phyloP scores from a whole-genome alignment of 2,888 invertebrate species.

The Altica lythri region DNA sequence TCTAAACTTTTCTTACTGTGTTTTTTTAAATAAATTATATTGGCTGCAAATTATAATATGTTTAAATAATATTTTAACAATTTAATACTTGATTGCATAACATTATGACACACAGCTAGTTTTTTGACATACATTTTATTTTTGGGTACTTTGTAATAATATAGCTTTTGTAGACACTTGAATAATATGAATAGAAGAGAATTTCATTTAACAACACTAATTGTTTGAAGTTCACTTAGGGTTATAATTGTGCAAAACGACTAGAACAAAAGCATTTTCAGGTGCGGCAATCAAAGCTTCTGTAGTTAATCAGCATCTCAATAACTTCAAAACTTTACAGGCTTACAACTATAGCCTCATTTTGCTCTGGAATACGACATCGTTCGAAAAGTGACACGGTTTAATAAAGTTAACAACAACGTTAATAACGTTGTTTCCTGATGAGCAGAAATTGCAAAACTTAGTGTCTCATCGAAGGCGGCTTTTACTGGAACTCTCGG shows the following conservation, averaged over 20 bases:
- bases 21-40: no score
- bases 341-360: neutral
- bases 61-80: no score
- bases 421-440: constrained; percentile 32
- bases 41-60: no score
- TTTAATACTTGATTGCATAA: no score
- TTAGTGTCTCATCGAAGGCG: constrained; percentile 24
- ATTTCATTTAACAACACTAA: no score
- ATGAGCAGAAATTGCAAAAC: constrained; percentile 28
- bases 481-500: constrained; percentile 11
- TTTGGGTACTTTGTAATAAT: no score
- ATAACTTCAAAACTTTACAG: constrained; percentile 11
- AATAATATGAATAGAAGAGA: no score
- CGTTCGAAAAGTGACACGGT: constrained; percentile 22
- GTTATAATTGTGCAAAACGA: neutral
- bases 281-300: constrained; percentile 7
- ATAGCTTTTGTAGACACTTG: no score
- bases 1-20: no score
- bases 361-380: neutral
- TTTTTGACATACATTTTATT: no score
- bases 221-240: no score
- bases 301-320: constrained; percentile 20
- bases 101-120: no score
- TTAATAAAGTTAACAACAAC: constrained; percentile 33
- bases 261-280: constrained; percentile 8